These are phyloP conservation scores for Agriopis aurantiaria DNA, from an alignment of 2,888 invertebrate genomes.

Conservation along the genomic window DNA sequence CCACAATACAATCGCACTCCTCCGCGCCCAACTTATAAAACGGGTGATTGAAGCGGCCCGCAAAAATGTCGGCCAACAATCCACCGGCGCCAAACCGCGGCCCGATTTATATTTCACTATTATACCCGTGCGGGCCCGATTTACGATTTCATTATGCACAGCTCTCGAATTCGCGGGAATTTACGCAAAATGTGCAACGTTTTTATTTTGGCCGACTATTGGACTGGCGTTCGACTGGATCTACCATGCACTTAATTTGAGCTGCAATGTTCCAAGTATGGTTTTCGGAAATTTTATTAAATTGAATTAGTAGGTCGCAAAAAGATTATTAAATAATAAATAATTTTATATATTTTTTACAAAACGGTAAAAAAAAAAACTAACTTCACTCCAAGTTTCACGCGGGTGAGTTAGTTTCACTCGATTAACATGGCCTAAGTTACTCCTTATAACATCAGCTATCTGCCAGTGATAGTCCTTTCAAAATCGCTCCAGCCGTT, in stretches of 20 bases:
- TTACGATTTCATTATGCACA: slow-evolving; percentile 77
- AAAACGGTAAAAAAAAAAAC: no score
- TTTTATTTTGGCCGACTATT: slow-evolving; percentile 52
- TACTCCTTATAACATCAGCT: no score
- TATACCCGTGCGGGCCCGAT: slow-evolving; percentile 65
- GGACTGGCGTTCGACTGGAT: slow-evolving; percentile 16
- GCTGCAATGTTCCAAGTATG: neutral
- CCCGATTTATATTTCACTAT: slow-evolving; percentile 75
- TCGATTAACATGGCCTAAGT: no score
- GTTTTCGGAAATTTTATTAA: neutral
- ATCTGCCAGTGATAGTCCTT: no score
- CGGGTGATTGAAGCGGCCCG: slow-evolving; percentile 74
- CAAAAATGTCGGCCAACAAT: slow-evolving; percentile 77
- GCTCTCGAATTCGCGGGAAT: slow-evolving; percentile 55
- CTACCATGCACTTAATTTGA: slow-evolving; percentile 25
- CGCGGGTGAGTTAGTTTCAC: no score
- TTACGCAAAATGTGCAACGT: slow-evolving; percentile 57
- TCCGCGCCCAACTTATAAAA: slow-evolving; percentile 52
- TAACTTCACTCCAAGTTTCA: no score
- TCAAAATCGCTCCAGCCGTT: no score
- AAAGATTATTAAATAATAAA: no score
- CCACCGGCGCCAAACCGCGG: slow-evolving; percentile 74
- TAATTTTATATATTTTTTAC: no score
- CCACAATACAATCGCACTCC: slow-evolving; percentile 16
- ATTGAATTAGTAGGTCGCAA: neutral